Evolutionary conservation across 2,797 vertebrate genomes (phyloP).

Genomic region (Ficedula albicollis): DNA sequence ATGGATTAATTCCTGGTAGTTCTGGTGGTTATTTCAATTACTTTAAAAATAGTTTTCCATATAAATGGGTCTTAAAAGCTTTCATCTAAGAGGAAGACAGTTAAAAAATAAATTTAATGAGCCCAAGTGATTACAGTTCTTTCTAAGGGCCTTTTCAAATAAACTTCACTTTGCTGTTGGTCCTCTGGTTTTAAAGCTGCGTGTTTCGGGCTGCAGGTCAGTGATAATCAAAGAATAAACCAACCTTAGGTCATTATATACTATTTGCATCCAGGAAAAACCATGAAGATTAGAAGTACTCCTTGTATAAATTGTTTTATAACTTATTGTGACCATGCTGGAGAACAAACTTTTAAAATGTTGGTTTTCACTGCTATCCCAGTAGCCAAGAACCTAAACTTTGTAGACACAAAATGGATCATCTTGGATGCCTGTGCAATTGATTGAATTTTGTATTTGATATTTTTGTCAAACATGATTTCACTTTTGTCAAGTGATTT

Average conservation of each 20-base stretch:
- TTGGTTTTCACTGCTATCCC: neutral
- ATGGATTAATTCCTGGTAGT: neutral
- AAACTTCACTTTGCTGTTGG: neutral
- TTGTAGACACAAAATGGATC: neutral
- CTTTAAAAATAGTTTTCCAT: neutral
- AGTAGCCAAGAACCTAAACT: neutral
- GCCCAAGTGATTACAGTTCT: neutral
- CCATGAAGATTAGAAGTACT: neutral
- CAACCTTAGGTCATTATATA: neutral
- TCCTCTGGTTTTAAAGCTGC: neutral
- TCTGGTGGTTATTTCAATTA: neutral
- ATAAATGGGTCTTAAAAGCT: neutral
- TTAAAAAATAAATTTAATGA: neutral
- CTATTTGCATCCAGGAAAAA: neutral
- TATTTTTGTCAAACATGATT: neutral
- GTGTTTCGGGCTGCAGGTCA: neutral
- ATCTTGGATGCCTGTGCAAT: neutral
- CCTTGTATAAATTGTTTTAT: neutral
- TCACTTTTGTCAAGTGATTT: neutral
- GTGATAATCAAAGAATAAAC: neutral
- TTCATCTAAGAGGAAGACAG: neutral
- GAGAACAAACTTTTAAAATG: neutral
- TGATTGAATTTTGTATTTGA: neutral
- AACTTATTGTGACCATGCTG: neutral
- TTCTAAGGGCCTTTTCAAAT: neutral